Evolutionary conservation across 2,888 invertebrate species (phyloP), one percentile per base, ranked within the genome.

Genomic region (Dioctria linearis): DNA sequence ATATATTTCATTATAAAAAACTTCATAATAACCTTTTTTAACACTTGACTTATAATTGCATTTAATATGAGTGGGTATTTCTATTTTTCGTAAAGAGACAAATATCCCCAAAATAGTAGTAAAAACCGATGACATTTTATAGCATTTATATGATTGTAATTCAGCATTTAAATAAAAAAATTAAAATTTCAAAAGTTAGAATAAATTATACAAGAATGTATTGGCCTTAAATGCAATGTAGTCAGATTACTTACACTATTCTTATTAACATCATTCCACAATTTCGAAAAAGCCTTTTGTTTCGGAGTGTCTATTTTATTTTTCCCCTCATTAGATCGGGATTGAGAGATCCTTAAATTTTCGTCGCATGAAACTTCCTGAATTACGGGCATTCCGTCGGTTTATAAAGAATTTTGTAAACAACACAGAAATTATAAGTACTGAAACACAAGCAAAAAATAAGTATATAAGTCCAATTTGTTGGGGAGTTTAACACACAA

Each of bases 341-440:
- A 37, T 69, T 51, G 69, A 39, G 49, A 39, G 51, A 69, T 37
- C 9, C n/a, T 25, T 25, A 51, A 69, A 51, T 51, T 69, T 39
- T 69, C 51, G 51, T 25, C 11, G 5, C 8, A 2, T 61, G 39
- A 49, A 13, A 67, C 25, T 37, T 69, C 69, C n/a, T 69, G 51
- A 51, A 69, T 39, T 37, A 39, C 51, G 39, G 69, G 51, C 69
- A 69, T 69, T 0, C 5, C 25, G 51, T 51, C 25, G 11, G 49
- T 51, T 11, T 49, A 3, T 54, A 54, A 8, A 25, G 25, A 54
- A 69, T 69, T 69, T 69, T 39, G 69, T 43, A 25, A 49, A 67
- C 67, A 54, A 54, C 11, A n/a, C n/a, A 4, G 11, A 54, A 11
- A n/a, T 11, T 54, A 54, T n/a, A 39, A 39, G 13, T 11, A 13